Conservation (phyloP, 2,797 vertebrate genomes). For the Nannoperca obscura region DNA sequence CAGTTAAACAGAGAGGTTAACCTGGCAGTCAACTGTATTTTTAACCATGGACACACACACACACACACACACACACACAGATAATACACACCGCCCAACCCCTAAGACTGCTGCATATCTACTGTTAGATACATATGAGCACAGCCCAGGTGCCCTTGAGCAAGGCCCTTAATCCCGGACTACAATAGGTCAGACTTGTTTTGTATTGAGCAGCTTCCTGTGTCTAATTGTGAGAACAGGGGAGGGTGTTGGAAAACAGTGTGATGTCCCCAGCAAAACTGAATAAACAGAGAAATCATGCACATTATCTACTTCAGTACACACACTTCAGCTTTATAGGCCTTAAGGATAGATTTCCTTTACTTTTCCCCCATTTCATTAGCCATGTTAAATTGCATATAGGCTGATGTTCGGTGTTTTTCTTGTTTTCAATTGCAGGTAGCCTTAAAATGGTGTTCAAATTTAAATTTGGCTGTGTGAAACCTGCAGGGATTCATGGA, state of each 20-base stretch:
- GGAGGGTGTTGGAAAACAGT: neutral
- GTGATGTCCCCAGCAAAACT: neutral
- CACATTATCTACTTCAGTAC: slow-evolving; percentile 12
- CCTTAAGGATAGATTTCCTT: neutral
- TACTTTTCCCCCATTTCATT: neutral
- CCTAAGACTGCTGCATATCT: neutral
- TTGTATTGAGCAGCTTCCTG: neutral
- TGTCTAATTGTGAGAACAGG: neutral
- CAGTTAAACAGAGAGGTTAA: neutral
- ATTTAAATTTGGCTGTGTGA: neutral
- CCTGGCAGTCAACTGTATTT: neutral
- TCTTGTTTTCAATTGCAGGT: neutral
- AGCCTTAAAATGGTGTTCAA: neutral
- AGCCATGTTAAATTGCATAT: slow-evolving; percentile 1
- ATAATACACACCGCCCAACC: neutral
- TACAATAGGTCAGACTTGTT: neutral
- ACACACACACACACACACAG: neutral
- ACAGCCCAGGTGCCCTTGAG: neutral
- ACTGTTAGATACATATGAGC: neutral
- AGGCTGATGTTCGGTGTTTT: neutral
- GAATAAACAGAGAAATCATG: neutral
- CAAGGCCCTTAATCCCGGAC: neutral
- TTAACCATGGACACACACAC: neutral
- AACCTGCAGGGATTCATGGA: neutral
- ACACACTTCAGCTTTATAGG: neutral